These are phyloP conservation scores for Phaethornis superciliosus DNA, from an alignment of 2,113 vertebrate species.

Conservation along the genomic window DNA sequence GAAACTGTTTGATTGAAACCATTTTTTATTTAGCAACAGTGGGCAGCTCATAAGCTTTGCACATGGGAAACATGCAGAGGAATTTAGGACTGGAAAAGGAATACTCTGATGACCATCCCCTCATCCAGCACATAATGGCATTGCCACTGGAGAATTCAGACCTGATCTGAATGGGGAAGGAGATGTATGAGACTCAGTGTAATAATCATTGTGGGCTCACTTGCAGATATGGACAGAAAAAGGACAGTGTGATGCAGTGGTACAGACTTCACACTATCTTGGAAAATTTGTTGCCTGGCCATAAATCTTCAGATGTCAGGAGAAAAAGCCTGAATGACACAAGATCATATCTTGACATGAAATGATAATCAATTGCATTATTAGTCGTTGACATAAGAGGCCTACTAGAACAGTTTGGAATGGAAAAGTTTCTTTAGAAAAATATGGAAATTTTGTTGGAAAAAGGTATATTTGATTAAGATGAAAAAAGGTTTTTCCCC, in stretches of 20 bases:
- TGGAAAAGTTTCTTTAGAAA: not conserved
- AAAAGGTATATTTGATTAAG: not conserved
- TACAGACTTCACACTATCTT: not conserved
- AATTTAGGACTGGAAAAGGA: not conserved
- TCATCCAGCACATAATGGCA: not conserved
- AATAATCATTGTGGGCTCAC: not conserved
- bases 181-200: not conserved
- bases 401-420: not conserved
- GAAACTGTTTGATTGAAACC: not conserved
- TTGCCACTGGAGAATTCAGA: not conserved
- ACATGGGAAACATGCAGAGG: not conserved
- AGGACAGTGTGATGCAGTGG: not conserved
- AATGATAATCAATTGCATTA: not conserved
- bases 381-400: not conserved
- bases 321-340: not conserved
- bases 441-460: rapidly evolving
- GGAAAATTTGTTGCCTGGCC: not conserved
- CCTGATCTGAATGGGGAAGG: not conserved
- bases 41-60: not conserved
- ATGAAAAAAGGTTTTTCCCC: not conserved
- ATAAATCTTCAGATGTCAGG: not conserved
- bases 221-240: not conserved
- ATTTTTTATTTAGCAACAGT: not conserved
- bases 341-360: not conserved
- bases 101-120: not conserved